phyloP scores from a whole-genome alignment of 2,797 vertebrate species.

The Pangasius djambal region DNA sequence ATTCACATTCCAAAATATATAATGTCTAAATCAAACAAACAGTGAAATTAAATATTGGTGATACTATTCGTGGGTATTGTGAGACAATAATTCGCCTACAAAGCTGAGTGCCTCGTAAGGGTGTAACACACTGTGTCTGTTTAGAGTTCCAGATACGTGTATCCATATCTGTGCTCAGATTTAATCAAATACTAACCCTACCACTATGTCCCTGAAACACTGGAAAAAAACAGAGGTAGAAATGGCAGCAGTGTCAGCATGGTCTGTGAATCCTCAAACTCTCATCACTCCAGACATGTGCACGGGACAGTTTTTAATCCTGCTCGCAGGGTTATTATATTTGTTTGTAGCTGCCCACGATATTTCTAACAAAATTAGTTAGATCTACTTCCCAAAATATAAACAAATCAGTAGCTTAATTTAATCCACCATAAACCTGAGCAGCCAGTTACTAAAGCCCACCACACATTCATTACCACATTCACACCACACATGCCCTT shows the following conservation, averaged over 20 bases:
- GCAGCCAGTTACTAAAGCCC: neutral
- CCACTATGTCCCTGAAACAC: neutral
- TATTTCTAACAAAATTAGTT: neutral
- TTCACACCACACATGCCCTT: too few species aligned
- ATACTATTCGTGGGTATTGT: neutral
- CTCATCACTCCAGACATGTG: neutral
- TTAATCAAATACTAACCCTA: neutral
- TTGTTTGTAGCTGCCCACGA: neutral
- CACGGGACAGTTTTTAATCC: neutral
- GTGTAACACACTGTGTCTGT: neutral
- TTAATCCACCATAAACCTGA: neutral
- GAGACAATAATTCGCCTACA: neutral
- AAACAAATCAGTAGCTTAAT: neutral
- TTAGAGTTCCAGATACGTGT: neutral
- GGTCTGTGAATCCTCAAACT: neutral
- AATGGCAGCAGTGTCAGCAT: neutral
- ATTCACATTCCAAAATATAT: neutral
- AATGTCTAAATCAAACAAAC: neutral
- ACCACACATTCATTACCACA: neutral
- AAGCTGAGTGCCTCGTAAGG: neutral
- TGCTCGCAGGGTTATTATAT: neutral
- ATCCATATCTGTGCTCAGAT: neutral
- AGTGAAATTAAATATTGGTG: neutral
- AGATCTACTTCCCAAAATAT: neutral
- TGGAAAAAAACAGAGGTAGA: neutral